Evolutionary conservation across 2,888 invertebrate genomes (phyloP).

Genomic region (Cataglyphis rosenhaueri): DNA sequence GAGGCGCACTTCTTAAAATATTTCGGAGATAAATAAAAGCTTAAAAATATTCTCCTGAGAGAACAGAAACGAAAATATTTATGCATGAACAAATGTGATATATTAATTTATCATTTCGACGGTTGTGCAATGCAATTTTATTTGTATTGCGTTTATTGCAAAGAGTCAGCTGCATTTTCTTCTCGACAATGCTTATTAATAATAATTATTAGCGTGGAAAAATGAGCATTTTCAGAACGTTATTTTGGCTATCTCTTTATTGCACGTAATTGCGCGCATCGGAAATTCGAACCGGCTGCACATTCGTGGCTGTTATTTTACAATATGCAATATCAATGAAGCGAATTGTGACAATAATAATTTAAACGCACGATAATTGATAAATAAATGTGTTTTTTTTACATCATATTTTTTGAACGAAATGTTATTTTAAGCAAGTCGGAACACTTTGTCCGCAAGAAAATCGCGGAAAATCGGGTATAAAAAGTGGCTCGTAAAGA

Average conservation of each 20-base stretch:
- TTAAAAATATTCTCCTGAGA: slow-evolving; percentile 11
- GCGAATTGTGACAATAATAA: slow-evolving; percentile 64
- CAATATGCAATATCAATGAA: slow-evolving; percentile 56
- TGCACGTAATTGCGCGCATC: slow-evolving; percentile 58
- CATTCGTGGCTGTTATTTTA: slow-evolving; percentile 60
- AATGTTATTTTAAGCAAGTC: neutral
- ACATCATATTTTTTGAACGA: neutral
- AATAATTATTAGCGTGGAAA: slow-evolving; percentile 63
- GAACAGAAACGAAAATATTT: slow-evolving; percentile 26
- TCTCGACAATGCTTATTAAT: slow-evolving; percentile 67
- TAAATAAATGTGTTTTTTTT: slow-evolving; percentile 12
- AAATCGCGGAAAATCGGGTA: neutral
- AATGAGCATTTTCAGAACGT: slow-evolving; percentile 56
- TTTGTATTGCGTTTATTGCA: slow-evolving; percentile 25
- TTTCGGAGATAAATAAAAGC: slow-evolving; percentile 10
- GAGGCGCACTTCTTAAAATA: slow-evolving; percentile 6
- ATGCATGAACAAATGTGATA: slow-evolving; percentile 4
- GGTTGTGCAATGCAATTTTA: neutral
- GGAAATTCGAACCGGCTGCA: slow-evolving; percentile 50
- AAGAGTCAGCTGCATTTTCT: slow-evolving; percentile 53
- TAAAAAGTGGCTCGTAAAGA: slow-evolving; percentile 32
- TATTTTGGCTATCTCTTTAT: slow-evolving; percentile 57
- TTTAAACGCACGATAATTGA: slow-evolving; percentile 23
- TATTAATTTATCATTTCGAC: slow-evolving; percentile 27
- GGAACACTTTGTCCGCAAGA: neutral